Percentiles rank a stretch among this genome's conserved stretches.
Evolutionary conservation across 2,888 invertebrate species (phyloP).

Genomic region (Isotomurus palustris): DNA sequence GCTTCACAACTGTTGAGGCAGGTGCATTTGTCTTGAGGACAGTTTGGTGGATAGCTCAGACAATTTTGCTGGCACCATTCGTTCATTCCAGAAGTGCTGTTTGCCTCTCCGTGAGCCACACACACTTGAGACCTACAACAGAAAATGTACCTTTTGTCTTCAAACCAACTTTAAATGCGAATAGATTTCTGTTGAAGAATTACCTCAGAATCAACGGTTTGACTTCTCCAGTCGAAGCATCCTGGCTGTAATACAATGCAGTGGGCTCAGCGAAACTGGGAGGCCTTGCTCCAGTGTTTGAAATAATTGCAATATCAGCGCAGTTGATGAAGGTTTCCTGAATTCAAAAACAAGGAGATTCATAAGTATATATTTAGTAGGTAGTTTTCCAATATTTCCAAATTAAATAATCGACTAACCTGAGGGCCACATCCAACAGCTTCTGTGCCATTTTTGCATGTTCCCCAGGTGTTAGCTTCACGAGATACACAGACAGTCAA

Average conservation of each 20-base stretch:
- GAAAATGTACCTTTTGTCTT: neutral
- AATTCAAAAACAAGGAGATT: too few species aligned
- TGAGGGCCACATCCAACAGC: conserved; percentile 81
- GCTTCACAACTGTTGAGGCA: conserved; percentile 81
- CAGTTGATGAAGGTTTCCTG: conserved; percentile 90
- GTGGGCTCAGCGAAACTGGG: conserved; percentile 48
- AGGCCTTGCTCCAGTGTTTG: conserved; percentile 65
- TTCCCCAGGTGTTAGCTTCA: conserved; percentile 89
- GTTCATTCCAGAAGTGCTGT: conserved; percentile 68
- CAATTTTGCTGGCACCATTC: conserved; percentile 83
- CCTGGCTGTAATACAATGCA: conserved; percentile 1
- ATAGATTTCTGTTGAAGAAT: neutral
- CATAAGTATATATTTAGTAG: too few species aligned
- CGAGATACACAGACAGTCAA: conserved; percentile 10
- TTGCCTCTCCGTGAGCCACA: conserved; percentile 61
- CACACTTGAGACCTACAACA: conserved; percentile 70
- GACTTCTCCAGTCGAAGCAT: conserved; percentile 13
- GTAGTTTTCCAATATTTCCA: too few species aligned
- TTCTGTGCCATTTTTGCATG: conserved; percentile 77
- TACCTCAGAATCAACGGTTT: conserved; percentile 22
- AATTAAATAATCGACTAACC: too few species aligned
- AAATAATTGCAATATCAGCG: conserved; percentile 63
- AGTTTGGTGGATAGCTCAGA: conserved; percentile 78
- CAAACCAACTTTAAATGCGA: neutral
- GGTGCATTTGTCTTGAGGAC: conserved; percentile 67